Base-by-base conservation (phyloP, 2,113 vertebrate species). In the Centropristis striata region DNA sequence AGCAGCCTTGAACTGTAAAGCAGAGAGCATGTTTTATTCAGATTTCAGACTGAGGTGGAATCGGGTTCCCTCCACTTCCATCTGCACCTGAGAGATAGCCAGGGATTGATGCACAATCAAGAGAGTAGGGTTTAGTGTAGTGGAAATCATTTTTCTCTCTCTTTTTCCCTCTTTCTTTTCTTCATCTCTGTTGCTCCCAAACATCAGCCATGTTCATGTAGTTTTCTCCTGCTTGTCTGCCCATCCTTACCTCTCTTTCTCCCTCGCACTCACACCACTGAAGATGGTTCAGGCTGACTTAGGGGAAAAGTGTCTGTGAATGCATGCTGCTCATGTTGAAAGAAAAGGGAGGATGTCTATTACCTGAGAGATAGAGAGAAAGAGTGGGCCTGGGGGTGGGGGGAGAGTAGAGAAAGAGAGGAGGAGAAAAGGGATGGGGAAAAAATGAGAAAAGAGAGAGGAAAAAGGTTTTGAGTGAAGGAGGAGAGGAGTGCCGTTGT, bases 51-150 rank as follows among this genome's bases (percentile, higher is more conserved):
- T 63, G 84, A 85, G 85, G 78, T 86, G 66, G 82, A 92, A 90
- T 90, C 80, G 12, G 72, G 82, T 76, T 81, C 77, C 80, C 78
- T 86, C 87, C 75, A 65, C 84, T 79, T 90, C 86, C 88, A 81
- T 92, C 91, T 93, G 89, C 78, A 75, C 81, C 85, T 65, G 75
- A 72, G 87, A 91, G 87, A 90, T 88, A 90, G 87, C 85, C 74
- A 78, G 60, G 83, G 78, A 92, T 88, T 92, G 92, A 93, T 94
- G 90, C 80, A 90, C 86, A 87, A 85, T 92, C 89, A 90, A 85
- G 90, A 68, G 70, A 81, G 60, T 74, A 83, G 76, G 27, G 51
- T 84, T 81, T 74, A 87, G 55, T 85, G 80, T 78, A 82, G 85
- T 87, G 85, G 82, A 88, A 87, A 85, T 81, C 51, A 85, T 83